These are phyloP conservation scores for Tachuris rubrigastra DNA, from an alignment of 2,113 vertebrate species.

Conservation along the genomic window DNA sequence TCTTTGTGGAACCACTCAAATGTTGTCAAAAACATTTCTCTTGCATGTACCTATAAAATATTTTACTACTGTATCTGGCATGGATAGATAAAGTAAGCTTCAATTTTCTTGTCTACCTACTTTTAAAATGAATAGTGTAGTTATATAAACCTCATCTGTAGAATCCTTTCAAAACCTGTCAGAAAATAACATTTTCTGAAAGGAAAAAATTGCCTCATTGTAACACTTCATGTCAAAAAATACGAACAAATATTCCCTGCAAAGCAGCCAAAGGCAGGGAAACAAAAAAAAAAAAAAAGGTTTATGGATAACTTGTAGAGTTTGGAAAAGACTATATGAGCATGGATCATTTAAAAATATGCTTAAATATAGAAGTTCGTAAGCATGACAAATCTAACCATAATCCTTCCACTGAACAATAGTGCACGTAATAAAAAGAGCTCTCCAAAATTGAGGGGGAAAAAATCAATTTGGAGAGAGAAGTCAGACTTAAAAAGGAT, in stretches of 20 bases:
- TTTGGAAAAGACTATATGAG: background rate
- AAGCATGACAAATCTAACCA: background rate
- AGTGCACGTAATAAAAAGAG: background rate
- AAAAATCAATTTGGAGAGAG: background rate
- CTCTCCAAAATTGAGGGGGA: background rate
- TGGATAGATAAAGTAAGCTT: background rate
- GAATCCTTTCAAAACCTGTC: background rate
- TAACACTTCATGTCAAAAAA: background rate
- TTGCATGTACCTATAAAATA: background rate
- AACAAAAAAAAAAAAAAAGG: background rate
- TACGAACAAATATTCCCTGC: background rate
- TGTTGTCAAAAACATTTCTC: background rate
- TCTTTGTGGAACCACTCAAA: background rate
- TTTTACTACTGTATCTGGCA: background rate
- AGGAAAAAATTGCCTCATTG: background rate
- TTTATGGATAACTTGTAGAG: background rate
- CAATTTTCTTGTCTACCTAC: background rate
- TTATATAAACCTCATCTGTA: constrained; percentile 3
- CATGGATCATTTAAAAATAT: background rate
- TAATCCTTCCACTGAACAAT: background rate
- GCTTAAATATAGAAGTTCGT: background rate
- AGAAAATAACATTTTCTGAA: constrained; percentile 17
- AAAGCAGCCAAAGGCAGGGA: background rate
- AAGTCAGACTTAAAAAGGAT: background rate
- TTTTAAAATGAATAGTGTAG: constrained; percentile 29